These are phyloP conservation scores for Phoxinus phoxinus DNA, from an alignment of 2,113 vertebrate species.

Conservation along the genomic window DNA sequence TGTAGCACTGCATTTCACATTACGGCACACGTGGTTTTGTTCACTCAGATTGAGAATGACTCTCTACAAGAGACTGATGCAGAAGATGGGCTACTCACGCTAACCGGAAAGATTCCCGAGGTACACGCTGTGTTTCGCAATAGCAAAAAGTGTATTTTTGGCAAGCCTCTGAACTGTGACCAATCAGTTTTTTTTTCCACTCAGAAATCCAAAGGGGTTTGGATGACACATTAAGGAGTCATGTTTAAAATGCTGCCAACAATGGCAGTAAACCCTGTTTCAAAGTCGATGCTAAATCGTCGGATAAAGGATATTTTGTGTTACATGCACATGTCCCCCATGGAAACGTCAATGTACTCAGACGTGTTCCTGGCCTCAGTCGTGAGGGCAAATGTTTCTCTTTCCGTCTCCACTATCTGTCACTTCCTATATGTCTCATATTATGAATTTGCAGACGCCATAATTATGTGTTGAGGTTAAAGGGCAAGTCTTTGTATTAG, in stretches of 20 bases:
- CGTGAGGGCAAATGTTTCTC: not conserved
- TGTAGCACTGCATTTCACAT: constrained; percentile 63
- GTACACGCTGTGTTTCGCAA: not conserved
- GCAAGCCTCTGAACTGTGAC: constrained; percentile 62
- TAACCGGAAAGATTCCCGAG: not conserved
- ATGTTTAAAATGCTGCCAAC: constrained; percentile 72
- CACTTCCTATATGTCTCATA: not conserved
- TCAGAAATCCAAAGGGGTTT: constrained; percentile 60
- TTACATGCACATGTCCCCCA: constrained; percentile 51
- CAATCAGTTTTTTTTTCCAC: constrained; percentile 64
- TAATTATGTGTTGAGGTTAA: not conserved
- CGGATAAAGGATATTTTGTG: constrained; percentile 72
- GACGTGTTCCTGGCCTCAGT: constrained; percentile 6
- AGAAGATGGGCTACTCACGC: constrained; percentile 12
- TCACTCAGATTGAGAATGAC: constrained; percentile 65
- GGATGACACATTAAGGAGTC: constrained; percentile 70
- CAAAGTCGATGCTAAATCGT: constrained; percentile 63
- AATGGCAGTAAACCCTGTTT: constrained; percentile 69
- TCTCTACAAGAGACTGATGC: constrained; percentile 53
- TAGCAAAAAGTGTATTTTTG: constrained; percentile 53
- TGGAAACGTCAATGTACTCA: constrained; percentile 47
- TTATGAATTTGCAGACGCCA: not conserved
- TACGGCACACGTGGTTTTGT: constrained; percentile 52
- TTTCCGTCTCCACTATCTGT: constrained; percentile 31
- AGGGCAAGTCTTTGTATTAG: not conserved